Evolutionary conservation across 2,888 invertebrate genomes (phyloP).

Genomic region (Hesperia comma): DNA sequence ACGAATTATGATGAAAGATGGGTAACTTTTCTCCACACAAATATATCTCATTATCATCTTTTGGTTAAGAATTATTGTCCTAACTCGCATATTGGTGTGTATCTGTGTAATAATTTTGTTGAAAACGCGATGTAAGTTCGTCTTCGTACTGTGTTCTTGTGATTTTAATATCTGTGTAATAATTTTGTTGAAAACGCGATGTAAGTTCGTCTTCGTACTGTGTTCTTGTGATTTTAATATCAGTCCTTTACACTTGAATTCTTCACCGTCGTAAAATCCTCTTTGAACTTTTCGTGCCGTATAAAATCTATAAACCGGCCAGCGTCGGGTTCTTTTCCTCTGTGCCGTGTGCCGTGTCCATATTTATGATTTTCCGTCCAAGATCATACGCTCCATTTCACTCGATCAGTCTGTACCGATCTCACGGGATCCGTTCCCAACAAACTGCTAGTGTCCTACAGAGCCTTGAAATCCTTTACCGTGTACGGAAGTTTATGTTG

Average conservation of each 20-base stretch:
- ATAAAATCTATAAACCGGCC: slow-evolving; percentile 22
- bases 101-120: neutral
- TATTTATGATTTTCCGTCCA: slow-evolving; percentile 33
- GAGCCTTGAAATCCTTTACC: slow-evolving; percentile 55
- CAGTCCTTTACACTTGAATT: slow-evolving; percentile 17
- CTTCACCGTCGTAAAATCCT: slow-evolving; percentile 16
- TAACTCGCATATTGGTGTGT: too few relatives aligned
- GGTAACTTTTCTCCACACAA: slow-evolving; percentile 5
- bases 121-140: neutral
- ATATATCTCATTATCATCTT: slow-evolving; percentile 4
- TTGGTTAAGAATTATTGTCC: neutral
- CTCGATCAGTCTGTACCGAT: slow-evolving; percentile 29
- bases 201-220: too few relatives aligned
- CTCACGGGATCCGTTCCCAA: slow-evolving; percentile 49
- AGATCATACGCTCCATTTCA: slow-evolving; percentile 29
- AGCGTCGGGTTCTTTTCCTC: slow-evolving; percentile 18
- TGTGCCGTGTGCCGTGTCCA: neutral
- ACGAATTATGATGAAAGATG: slow-evolving; percentile 24
- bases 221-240: too few relatives aligned
- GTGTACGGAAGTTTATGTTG: slow-evolving; percentile 51
- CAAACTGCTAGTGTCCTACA: slow-evolving; percentile 54
- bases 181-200: too few relatives aligned
- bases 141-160: neutral
- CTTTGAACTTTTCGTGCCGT: slow-evolving; percentile 19
- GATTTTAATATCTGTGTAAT: neutral